Evolutionary conservation across 2,113 vertebrate genomes (phyloP).

Genomic region (Dascyllus trimaculatus): DNA sequence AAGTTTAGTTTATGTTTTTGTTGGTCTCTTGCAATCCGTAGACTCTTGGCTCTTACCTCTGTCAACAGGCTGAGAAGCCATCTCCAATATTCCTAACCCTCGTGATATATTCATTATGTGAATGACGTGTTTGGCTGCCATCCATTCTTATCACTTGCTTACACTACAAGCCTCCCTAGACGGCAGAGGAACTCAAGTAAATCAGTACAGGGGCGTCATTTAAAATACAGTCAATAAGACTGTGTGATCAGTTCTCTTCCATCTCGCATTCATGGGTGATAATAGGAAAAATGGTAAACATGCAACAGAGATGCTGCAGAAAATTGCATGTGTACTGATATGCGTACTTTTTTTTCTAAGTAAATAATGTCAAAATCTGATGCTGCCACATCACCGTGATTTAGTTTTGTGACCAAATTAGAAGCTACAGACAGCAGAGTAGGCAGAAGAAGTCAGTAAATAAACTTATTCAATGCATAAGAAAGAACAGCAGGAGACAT

Average conservation of each 20-base stretch:
- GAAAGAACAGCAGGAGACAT: no score
- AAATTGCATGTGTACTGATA: no score
- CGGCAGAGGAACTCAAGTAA: not conserved
- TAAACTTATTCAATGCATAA: no score
- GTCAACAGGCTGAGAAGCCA: constrained; percentile 25
- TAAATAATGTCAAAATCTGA: no score
- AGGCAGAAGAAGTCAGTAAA: no score
- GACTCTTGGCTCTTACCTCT: constrained; percentile 33
- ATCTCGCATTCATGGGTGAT: not conserved
- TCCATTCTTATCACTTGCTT: constrained; percentile 25
- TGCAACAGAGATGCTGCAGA: not conserved
- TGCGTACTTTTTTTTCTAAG: no score
- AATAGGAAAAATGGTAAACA: not conserved
- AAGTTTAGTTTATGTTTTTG: constrained; percentile 39
- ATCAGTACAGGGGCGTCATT: not conserved
- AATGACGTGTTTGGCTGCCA: constrained; percentile 42
- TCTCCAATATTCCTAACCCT: constrained; percentile 31
- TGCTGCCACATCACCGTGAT: no score
- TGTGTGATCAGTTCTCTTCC: not conserved
- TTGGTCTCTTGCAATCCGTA: constrained; percentile 35
- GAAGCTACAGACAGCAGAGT: no score
- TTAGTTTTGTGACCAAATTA: no score
- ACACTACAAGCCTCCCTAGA: not conserved
- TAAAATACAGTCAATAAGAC: not conserved
- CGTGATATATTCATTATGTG: constrained; percentile 54